Base-by-base conservation (phyloP, 2,888 invertebrate genomes). In the Cosmia trapezina region DNA sequence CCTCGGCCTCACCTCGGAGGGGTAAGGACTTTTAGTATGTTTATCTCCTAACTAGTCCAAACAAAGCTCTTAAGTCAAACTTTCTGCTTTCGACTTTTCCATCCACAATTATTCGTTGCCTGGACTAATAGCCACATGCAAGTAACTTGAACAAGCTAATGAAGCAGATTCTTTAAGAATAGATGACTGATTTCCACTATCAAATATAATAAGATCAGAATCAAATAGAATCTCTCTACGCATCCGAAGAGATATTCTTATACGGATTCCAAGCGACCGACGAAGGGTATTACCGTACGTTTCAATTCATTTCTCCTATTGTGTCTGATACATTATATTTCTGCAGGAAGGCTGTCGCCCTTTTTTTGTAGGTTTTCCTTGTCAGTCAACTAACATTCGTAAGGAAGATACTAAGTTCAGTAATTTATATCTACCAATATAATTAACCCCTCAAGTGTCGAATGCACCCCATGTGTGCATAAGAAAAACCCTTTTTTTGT, bases 301-400 rank as follows among this genome's bases (percentile, higher is more conserved):
- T 78, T 78, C 62, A 82, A 82, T 71, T 71, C 71, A 82, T 79
- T 78, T 59, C 70, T 47, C 17, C 59, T 43, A 82, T 79, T 82
- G 78, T 82, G 66, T 57, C 49, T 56, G 43, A 49, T 56, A 70
- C 80, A 70, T 71, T 43, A 82, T 78, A 77, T 78, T 81, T 66
- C 37, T 33, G 8, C 45, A n/a, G 45, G 49, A 70, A 66, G 57
- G 37, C 70, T 70, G 51, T 62, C 49, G 53, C 19, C 7, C 3
- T 14, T 57, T 37, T 41, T 63, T 59, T 49, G 7, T 77, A 54
- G 54, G 57, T 65, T 66, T 54, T 78, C 57, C 49, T 66, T 28
- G 28, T 54, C 45, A 28, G 53, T 62, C 41, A 41, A 41, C 14
- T 14, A 37, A 12, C 19, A 56, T 51, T 43, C 6, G 2, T 47